Evolutionary conservation across 2,888 invertebrate genomes (phyloP).

Genomic region (Pinctada fucata): DNA sequence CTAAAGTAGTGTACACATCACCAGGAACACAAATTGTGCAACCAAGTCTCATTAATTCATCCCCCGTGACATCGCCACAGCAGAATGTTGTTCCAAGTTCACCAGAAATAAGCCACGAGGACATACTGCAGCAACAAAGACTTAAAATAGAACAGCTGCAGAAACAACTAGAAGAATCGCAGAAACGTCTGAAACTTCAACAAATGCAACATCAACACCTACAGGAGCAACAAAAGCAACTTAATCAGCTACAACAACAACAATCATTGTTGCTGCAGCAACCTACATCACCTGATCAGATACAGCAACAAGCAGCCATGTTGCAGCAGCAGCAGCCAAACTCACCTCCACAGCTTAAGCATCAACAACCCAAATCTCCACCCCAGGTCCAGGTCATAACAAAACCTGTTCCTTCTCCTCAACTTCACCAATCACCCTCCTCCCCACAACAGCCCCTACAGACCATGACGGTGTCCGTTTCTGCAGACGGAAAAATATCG

Average conservation of each 20-base stretch:
- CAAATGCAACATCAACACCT: slow-evolving; percentile 56
- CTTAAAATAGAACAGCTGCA: slow-evolving; percentile 92
- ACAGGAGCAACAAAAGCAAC: slow-evolving; percentile 63
- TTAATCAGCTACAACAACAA: slow-evolving; percentile 56
- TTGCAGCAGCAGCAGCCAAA: slow-evolving; percentile 38
- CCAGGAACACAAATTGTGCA: slow-evolving; percentile 13
- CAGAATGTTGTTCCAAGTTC: slow-evolving; percentile 20
- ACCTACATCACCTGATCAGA: slow-evolving; percentile 37
- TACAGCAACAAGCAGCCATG: slow-evolving; percentile 19
- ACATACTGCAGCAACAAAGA: slow-evolving; percentile 83
- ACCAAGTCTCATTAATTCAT: slow-evolving; percentile 28
- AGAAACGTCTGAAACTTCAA: slow-evolving; percentile 62
- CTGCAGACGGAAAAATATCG: slow-evolving; percentile 43
- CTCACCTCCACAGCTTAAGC: slow-evolving; percentile 33
- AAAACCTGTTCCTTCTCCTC: slow-evolving; percentile 37
- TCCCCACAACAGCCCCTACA: slow-evolving; percentile 38
- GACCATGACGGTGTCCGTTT: slow-evolving; percentile 39
- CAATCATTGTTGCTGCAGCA: slow-evolving; percentile 55
- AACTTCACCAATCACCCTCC: slow-evolving; percentile 30
- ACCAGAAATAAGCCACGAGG: slow-evolving; percentile 54
- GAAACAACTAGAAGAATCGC: slow-evolving; percentile 79
- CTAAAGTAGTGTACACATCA: slow-evolving; percentile 9
- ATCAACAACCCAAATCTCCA: slow-evolving; percentile 42
- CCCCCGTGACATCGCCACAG: slow-evolving; percentile 25
- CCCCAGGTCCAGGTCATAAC: slow-evolving; percentile 34